Percentiles rank a stretch among this genome's conserved stretches.
phyloP scores from a whole-genome alignment of 2,797 vertebrate species.

The Parotocinclus haroldoi region DNA sequence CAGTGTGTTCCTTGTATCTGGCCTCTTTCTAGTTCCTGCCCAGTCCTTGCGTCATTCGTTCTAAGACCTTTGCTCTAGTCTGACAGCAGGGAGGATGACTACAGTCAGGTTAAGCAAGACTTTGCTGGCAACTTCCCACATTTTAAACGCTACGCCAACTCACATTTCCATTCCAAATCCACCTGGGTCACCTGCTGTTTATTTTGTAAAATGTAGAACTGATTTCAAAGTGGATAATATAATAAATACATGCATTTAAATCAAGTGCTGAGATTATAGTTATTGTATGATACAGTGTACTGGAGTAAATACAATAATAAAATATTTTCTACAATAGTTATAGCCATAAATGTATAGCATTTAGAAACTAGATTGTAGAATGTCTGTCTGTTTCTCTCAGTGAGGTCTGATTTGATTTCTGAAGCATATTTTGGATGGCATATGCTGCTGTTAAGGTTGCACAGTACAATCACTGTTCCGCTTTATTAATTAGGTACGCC shows the following conservation, averaged over 20 bases:
- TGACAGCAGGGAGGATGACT: constrained; percentile 35
- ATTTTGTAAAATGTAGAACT: background rate
- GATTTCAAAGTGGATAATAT: too few relatives aligned
- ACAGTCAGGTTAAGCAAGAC: constrained; percentile 33
- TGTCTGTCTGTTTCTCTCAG: too few relatives aligned
- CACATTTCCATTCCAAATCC: background rate
- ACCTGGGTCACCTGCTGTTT: background rate
- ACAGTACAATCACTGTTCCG: too few relatives aligned
- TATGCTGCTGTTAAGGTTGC: too few relatives aligned
- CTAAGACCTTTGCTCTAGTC: constrained; percentile 64
- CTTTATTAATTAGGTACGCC: too few relatives aligned
- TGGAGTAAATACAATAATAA: too few relatives aligned
- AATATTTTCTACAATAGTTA: too few relatives aligned
- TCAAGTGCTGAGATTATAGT: background rate
- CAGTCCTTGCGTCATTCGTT: constrained; percentile 51
- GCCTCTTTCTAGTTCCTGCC: constrained; percentile 25
- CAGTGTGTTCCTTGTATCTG: constrained; percentile 17
- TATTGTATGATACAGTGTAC: too few relatives aligned
- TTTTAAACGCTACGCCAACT: background rate
- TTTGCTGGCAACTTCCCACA: constrained; percentile 1
- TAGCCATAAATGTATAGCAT: too few relatives aligned
- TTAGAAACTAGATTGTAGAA: too few relatives aligned
- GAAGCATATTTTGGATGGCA: too few relatives aligned
- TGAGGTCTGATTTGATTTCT: too few relatives aligned
- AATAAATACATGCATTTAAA: background rate